Conservation (phyloP, 2,888 invertebrate species). For the Acanthosepion lycidas region DNA sequence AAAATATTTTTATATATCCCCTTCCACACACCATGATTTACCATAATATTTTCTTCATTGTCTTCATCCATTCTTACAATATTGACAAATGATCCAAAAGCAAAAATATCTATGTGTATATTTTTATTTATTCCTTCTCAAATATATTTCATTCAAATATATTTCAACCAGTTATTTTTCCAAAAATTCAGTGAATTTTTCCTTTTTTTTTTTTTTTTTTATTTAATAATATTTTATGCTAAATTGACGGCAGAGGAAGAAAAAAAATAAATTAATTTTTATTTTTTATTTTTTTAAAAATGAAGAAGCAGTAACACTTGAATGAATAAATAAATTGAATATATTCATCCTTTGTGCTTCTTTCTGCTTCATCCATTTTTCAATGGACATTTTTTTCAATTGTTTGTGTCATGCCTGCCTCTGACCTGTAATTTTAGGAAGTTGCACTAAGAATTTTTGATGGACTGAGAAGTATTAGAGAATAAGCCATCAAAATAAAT, state of each 20-base stretch:
- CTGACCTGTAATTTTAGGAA: slow-evolving; percentile 21
- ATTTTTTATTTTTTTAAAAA: background rate
- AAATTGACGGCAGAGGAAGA: background rate
- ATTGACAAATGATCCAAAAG: slow-evolving; percentile 2
- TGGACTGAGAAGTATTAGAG: background rate
- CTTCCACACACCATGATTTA: background rate
- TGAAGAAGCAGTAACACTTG: background rate
- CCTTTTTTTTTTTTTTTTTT: background rate
- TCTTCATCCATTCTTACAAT: background rate
- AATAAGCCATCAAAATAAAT: slow-evolving; percentile 21
- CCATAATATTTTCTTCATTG: background rate
- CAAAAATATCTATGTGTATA: background rate
- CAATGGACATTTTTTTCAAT: slow-evolving; percentile 21
- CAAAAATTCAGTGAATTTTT: slow-evolving; percentile 1
- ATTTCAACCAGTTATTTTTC: background rate
- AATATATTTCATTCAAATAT: slow-evolving; percentile 33
- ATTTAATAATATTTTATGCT: background rate
- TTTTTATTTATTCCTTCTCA: background rate
- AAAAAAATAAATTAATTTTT: background rate
- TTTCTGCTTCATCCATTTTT: slow-evolving; percentile 33
- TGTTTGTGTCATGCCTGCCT: slow-evolving; percentile 33
- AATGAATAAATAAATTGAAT: slow-evolving; percentile 33
- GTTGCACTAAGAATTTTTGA: background rate
- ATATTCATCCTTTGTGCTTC: background rate
- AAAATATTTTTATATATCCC: background rate